Conservation (phyloP, 2,888 invertebrate species). For the Stramonita haemastoma region DNA sequence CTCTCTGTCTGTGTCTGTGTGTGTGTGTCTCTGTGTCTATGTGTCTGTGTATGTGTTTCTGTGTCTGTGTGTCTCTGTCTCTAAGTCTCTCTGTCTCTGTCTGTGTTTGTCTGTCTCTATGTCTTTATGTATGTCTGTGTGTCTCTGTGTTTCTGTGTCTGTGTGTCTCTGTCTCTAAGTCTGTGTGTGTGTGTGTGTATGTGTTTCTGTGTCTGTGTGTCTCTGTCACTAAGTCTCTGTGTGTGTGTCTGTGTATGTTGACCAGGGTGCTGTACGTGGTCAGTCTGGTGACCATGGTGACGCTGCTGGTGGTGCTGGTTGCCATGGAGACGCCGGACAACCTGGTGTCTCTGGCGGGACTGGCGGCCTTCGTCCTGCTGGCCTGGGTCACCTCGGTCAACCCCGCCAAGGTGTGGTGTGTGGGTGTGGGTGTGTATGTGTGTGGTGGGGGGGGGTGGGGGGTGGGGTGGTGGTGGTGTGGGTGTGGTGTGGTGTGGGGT, state of each 20-base stretch:
- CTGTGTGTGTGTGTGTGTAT: not conserved
- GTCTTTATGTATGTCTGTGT: not conserved
- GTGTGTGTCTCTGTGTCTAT: too few species aligned
- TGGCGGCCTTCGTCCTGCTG: slow-evolving; percentile 65
- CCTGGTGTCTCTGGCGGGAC: slow-evolving; percentile 68
- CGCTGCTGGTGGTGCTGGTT: slow-evolving; percentile 67
- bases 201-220: not conserved
- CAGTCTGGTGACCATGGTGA: slow-evolving; percentile 56
- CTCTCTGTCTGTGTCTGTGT: too few species aligned
- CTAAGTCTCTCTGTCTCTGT: not conserved
- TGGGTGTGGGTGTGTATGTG: not conserved
- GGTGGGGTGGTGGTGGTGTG: not conserved
- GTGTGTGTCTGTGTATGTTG: not conserved
- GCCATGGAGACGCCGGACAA: slow-evolving; percentile 67
- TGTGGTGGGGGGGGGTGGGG: not conserved
- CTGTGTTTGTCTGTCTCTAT: not conserved
- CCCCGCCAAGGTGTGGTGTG: slow-evolving; percentile 65
- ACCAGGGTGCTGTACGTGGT: slow-evolving; percentile 59
- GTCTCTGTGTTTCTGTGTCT: not conserved
- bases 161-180: not conserved
- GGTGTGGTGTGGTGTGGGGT: not conserved
- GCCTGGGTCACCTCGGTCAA: slow-evolving; percentile 69
- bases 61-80: not conserved
- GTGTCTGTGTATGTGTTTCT: too few species aligned
- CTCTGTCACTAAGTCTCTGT: not conserved